Evolutionary conservation across 2,113 vertebrate genomes (phyloP).

Genomic region (Cryptoleucopteryx plumbea): DNA sequence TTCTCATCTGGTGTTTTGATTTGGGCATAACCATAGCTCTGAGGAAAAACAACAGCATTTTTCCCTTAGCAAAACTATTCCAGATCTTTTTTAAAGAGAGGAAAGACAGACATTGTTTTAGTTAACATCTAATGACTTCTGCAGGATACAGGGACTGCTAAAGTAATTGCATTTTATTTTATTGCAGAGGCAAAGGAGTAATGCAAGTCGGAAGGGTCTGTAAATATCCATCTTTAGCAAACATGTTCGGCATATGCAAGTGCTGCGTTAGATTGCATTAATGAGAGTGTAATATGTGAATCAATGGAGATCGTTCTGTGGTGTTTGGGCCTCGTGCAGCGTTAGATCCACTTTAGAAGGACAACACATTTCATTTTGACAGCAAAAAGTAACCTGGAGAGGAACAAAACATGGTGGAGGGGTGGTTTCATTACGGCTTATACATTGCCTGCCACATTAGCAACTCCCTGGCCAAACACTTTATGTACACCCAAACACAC

Average conservation of each 20-base stretch:
- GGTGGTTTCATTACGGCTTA: neutral
- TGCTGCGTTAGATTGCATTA: neutral
- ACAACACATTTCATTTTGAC: neutral
- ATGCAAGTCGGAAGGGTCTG: neutral
- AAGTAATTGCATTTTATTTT: slow-evolving; percentile 18
- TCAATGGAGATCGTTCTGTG: neutral
- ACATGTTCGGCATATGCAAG: neutral
- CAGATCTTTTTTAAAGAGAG: neutral
- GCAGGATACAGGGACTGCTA: neutral
- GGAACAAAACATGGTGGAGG: neutral
- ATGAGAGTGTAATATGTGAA: neutral
- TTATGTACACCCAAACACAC: neutral
- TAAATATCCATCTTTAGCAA: neutral
- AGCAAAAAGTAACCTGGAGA: neutral
- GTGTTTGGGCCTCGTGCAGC: neutral
- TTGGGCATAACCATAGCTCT: neutral
- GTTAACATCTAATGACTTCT: neutral
- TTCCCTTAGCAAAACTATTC: neutral
- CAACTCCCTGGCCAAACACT: neutral
- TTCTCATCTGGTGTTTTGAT: neutral
- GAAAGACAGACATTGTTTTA: neutral
- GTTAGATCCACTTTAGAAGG: neutral
- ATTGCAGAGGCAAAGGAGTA: neutral
- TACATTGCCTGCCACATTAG: neutral
- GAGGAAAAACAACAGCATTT: neutral